Conservation (phyloP, 1,140 invertebrate species). For the Drosophila kepulauana region DNA sequence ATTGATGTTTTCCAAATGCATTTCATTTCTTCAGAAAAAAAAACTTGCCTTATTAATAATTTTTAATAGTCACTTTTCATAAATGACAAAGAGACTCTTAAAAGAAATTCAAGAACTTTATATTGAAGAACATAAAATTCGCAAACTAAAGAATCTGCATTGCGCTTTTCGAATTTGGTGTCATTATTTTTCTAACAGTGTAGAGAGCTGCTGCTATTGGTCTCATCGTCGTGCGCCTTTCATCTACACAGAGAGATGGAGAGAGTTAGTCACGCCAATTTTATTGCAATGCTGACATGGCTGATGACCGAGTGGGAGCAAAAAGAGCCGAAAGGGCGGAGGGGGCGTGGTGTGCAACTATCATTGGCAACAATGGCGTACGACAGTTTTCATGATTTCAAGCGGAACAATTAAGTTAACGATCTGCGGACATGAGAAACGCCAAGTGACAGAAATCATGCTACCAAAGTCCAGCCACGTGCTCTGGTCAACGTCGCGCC, state of each 20-base stretch:
- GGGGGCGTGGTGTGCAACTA: conserved; percentile 45
- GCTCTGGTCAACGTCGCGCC: conserved; percentile 31
- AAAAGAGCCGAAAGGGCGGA: too few relatives aligned
- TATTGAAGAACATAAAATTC: too few relatives aligned
- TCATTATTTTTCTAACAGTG: too few relatives aligned
- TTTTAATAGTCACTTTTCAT: too few relatives aligned
- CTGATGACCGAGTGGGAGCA: conserved; percentile 30
- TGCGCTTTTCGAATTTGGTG: too few relatives aligned
- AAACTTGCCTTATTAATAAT: too few relatives aligned
- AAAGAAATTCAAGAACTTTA: too few relatives aligned
- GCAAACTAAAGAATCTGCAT: too few relatives aligned
- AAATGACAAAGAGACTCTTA: too few relatives aligned
- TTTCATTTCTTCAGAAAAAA: too few relatives aligned
- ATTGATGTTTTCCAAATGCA: too few relatives aligned
- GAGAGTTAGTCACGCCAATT: conserved; percentile 76
- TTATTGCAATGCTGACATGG: conserved; percentile 74
- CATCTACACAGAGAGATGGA: conserved; percentile 12
- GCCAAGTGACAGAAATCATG: conserved; percentile 60
- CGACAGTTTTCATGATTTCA: conserved; percentile 76
- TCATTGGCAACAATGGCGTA: conserved; percentile 78
- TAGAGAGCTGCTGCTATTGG: too few relatives aligned
- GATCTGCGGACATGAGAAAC: conserved; percentile 69
- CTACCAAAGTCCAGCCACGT: conserved; percentile 66
- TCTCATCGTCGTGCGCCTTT: conserved; percentile 26
- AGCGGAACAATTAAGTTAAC: conserved; percentile 83